These are phyloP conservation scores for Carassius carassius DNA, from an alignment of 2,113 vertebrate genomes.

Conservation along the genomic window DNA sequence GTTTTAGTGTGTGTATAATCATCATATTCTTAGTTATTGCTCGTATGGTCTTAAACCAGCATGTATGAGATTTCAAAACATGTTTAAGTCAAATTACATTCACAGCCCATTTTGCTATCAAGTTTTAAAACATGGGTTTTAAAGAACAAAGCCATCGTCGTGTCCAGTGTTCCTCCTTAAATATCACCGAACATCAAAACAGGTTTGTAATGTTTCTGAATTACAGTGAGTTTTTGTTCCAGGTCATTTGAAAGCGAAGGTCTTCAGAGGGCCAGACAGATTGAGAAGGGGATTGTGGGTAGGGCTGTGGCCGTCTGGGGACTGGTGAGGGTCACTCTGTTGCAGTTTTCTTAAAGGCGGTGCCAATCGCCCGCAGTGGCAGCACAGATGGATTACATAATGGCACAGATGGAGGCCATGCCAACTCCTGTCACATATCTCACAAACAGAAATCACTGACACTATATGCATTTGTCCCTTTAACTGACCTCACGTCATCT, in stretches of 20 bases:
- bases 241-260: conserved; percentile 15
- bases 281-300: conserved; percentile 7
- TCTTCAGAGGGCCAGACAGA: background rate
- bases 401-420: conserved; percentile 24
- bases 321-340: background rate
- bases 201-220: background rate
- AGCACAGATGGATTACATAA: conserved; percentile 69
- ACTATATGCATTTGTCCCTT: conserved; percentile 28
- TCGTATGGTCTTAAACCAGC: background rate
- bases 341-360: conserved; percentile 45
- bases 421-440: conserved; percentile 49
- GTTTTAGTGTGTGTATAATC: background rate
- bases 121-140: background rate
- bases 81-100: background rate
- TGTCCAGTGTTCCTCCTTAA: background rate
- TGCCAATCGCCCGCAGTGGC: conserved; percentile 50
- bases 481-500: background rate
- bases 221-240: background rate
- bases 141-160: background rate
- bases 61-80: background rate
- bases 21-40: background rate
- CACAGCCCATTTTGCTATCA: background rate
- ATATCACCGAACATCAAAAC: background rate
- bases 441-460: background rate
- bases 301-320: background rate